Evolutionary conservation across 1,140 invertebrate genomes (phyloP), one percentile per base, ranked within the genome.

Genomic region (Cotesia vestalis): DNA sequence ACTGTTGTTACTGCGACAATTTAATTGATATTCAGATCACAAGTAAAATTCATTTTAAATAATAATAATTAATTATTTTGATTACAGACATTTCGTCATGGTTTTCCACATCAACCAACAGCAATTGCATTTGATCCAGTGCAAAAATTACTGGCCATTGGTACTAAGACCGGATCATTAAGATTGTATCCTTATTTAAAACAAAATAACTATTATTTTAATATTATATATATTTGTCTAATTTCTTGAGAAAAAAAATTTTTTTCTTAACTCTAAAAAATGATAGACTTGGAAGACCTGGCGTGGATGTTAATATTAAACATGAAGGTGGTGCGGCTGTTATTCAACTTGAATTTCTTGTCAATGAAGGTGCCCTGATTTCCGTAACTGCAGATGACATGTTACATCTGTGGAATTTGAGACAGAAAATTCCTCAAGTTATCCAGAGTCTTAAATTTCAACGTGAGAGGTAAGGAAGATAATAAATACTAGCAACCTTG

Each of bases 61-160:
- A 27, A 27, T 27, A 27, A 27, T 27, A 27, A 51, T 69, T 66
- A 46, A 53, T 53, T 66, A 78, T 79, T 85, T 87, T 78, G 87
- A 80, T 94, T 93, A 17, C 93, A 98, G 96, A 98, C 96, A 78
- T 96, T 98, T 83, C 92, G 96, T 53, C 97, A 99, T 93, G 98
- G 98, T 78, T 99, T 99, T 89, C 98, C 98, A 73, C 95, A 96
- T 88, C 95, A 98, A 79, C 98, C 98, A 55, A 97, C 96, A 75
- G 95, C 96, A 53, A 89, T 99, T 85, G 97, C 97, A 60, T 99
- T 96, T 90, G 98, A 99, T 90, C 97, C 98, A 57, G 93, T 99
- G 78, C 98, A 99, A 88, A 94, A 93, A 86, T 90, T 99, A 63
- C 90, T 99, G 80, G 98, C 96, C 52, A 96, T 99, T 85, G 98